phyloP scores from a whole-genome alignment of 2,113 vertebrate species.

The Odocoileus virginianus region DNA sequence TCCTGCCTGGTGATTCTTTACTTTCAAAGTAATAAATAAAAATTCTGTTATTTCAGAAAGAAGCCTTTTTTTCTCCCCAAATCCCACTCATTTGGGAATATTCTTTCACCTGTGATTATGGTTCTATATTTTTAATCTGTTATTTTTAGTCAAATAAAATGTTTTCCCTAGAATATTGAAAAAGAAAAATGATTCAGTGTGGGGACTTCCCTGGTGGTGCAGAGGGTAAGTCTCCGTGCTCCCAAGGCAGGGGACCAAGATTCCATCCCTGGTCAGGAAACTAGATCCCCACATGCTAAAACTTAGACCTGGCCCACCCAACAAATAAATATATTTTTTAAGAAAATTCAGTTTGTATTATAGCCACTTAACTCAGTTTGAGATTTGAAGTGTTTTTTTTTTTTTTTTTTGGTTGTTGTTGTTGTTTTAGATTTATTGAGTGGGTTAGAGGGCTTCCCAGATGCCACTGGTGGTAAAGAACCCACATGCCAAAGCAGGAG shows the following conservation, averaged over 20 bases:
- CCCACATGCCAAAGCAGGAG: background rate
- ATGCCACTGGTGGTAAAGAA: background rate
- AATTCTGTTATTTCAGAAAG: background rate
- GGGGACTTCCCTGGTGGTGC: no score
- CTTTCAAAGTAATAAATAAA: background rate
- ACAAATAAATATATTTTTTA: no score
- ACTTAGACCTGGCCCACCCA: no score
- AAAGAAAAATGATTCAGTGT: background rate
- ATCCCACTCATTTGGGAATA: background rate
- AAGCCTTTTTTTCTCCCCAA: background rate
- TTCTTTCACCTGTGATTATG: background rate
- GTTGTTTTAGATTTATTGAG: background rate
- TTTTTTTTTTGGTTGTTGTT: background rate
- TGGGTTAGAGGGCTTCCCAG: background rate
- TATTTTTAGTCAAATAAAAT: slow-evolving; percentile 22
- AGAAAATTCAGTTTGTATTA: background rate
- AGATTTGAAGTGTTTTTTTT: background rate
- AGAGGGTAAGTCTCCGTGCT: no score
- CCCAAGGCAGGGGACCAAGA: no score
- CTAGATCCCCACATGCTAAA: no score
- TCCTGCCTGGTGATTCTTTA: background rate
- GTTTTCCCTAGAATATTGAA: background rate
- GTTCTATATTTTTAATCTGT: background rate
- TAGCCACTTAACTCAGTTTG: background rate
- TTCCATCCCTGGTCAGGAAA: no score